Base-by-base conservation (phyloP, 2,888 invertebrate species). In the Horisme vitalbata region DNA sequence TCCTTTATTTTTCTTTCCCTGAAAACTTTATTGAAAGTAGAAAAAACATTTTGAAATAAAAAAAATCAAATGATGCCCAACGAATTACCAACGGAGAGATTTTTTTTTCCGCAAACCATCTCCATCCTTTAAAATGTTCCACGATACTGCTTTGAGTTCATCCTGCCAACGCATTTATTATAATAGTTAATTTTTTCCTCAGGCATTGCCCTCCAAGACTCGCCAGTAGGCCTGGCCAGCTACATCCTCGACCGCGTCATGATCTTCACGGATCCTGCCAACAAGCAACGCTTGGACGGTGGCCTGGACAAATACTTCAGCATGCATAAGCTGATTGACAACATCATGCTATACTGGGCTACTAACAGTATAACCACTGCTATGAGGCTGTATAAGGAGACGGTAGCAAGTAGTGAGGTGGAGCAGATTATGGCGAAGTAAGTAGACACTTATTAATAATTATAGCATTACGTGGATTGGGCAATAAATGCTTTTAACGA, bases 241-340 rank as follows among this genome's bases (percentile, higher is more conserved):
- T 98, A 97, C 64, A 94, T 97, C 33, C 72, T 98, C 11, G 98
- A 98, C 68, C 97, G 96, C 73, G 95, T 96, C 76, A 91, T 91
- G 83, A 91, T 65, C 45, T 94, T 82, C 92, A 95, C 85, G 68
- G 94, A 85, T 75, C 94, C 64, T 0, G 65, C 77, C 0, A 90
- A 90, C 58, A 90, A 89, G 31, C 61, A 84, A 0, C 71, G 87
- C 0, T 69, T 79, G 0, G 93, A 94, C 57, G 95, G 95, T 4
- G 94, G 94, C 1, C 72, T 96, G 0, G 78, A 86, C 0, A 71
- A 69, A 9, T 69, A 69, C 41, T 80, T 72, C 48, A 67, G 68
- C 6, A 61, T 69, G 9, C 74, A 79, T 2, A 84, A 87, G 32
- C 69, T 90, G 5, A 47, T 91, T 0, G 92, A 92, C 38, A 91